These are phyloP conservation scores for Salvelinus namaycush DNA, from an alignment of 2,113 vertebrate genomes.

Conservation along the genomic window DNA sequence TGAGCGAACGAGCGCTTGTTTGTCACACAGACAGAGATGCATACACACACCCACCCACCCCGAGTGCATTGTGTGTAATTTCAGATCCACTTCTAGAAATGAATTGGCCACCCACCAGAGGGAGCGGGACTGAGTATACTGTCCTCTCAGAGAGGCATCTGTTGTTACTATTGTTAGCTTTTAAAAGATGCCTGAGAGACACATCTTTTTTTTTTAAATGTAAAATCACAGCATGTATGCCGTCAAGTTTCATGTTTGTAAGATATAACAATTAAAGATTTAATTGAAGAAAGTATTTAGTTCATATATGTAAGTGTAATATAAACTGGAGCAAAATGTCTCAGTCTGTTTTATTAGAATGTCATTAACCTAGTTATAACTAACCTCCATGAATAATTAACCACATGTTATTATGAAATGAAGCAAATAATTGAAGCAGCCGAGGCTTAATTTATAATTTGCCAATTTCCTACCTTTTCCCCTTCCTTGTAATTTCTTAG, in stretches of 20 bases:
- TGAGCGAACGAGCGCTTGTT: constrained; percentile 70
- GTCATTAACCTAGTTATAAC: constrained; percentile 77
- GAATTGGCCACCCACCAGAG: constrained; percentile 69
- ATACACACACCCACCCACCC: not conserved
- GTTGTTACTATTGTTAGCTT: not conserved
- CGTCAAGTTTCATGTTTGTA: constrained; percentile 34
- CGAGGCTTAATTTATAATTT: constrained; percentile 76
- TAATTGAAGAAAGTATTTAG: constrained; percentile 75
- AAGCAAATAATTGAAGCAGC: constrained; percentile 78
- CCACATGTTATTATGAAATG: constrained; percentile 76
- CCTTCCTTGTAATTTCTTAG: constrained; percentile 60
- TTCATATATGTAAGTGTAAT: constrained; percentile 63
- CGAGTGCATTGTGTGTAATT: constrained; percentile 18
- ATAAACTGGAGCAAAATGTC: constrained; percentile 60
- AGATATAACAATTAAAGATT: constrained; percentile 70
- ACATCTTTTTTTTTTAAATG: constrained; percentile 32
- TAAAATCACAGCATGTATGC: not conserved
- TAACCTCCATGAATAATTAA: constrained; percentile 81
- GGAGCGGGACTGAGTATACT: constrained; percentile 61
- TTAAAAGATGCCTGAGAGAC: not conserved
- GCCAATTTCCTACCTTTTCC: constrained; percentile 62
- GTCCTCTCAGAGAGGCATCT: constrained; percentile 39
- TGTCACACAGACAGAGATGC: constrained; percentile 41
- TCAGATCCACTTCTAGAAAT: constrained; percentile 65
- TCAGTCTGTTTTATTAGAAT: constrained; percentile 69